Evolutionary conservation across 2,113 vertebrate genomes (phyloP).

Genomic region (Merops nubicus): DNA sequence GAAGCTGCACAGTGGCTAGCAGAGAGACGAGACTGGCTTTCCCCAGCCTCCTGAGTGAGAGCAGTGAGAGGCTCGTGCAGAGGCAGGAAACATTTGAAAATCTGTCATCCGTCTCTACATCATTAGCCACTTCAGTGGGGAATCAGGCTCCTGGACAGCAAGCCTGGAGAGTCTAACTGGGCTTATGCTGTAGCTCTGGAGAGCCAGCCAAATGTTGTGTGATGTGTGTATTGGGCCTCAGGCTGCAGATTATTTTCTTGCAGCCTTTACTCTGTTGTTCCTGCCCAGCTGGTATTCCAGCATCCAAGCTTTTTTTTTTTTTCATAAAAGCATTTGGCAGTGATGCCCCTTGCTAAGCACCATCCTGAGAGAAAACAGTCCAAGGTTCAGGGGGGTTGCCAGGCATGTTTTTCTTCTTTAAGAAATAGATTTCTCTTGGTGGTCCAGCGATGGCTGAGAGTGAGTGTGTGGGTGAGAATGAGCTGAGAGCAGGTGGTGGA

Average conservation of each 20-base stretch:
- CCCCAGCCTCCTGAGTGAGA: background rate
- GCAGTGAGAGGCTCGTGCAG: background rate
- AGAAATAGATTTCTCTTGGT: background rate
- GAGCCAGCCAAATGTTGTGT: background rate
- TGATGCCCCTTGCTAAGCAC: background rate
- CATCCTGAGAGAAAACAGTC: background rate
- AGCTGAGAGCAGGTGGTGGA: constrained; percentile 34
- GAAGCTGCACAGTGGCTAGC: background rate
- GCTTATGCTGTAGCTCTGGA: background rate
- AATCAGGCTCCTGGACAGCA: background rate
- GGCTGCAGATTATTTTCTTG: background rate
- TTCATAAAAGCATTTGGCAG: background rate
- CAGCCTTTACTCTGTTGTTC: background rate
- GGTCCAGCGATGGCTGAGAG: background rate
- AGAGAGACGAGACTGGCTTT: background rate
- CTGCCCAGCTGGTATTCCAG: background rate
- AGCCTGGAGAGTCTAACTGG: background rate
- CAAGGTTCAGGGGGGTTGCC: background rate
- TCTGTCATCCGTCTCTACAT: background rate
- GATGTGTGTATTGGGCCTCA: accelerated
- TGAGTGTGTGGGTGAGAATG: constrained; percentile 57
- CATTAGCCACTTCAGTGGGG: background rate
- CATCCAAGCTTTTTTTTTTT: background rate
- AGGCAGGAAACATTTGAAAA: background rate
- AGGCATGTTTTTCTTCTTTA: background rate